Conservation (phyloP, 2,797 vertebrate species). For the Sylvia borin region DNA sequence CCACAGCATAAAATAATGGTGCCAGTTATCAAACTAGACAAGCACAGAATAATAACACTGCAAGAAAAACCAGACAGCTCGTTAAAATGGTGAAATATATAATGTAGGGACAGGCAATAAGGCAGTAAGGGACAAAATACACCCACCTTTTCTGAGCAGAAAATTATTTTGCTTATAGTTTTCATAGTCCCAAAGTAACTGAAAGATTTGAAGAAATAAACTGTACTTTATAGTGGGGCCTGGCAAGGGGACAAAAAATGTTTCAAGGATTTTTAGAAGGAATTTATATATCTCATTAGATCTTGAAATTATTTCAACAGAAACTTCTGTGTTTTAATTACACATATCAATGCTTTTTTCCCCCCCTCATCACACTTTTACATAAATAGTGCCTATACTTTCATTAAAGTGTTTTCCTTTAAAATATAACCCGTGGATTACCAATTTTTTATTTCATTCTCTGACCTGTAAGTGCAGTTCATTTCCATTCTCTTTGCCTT, state of each 20-base stretch:
- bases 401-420: neutral
- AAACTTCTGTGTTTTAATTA: neutral
- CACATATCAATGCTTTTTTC: neutral
- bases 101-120: neutral
- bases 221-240: neutral
- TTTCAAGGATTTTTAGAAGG: neutral
- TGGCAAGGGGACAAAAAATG: neutral
- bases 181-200: neutral
- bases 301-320: neutral
- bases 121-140: neutral
- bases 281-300: neutral
- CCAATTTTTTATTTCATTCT: neutral
- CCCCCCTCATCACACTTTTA: neutral
- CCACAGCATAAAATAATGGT: neutral
- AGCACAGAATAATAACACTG: neutral
- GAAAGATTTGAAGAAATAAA: constrained; percentile 7
- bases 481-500: neutral
- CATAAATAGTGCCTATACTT: neutral
- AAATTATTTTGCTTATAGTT: neutral
- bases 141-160: neutral
- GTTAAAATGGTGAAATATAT: constrained; percentile 9
- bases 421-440: neutral
- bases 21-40: neutral
- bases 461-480: neutral
- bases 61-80: neutral